phyloP scores from a whole-genome alignment of 2,888 invertebrate genomes.

The Acanthacorydalis orientalis region DNA sequence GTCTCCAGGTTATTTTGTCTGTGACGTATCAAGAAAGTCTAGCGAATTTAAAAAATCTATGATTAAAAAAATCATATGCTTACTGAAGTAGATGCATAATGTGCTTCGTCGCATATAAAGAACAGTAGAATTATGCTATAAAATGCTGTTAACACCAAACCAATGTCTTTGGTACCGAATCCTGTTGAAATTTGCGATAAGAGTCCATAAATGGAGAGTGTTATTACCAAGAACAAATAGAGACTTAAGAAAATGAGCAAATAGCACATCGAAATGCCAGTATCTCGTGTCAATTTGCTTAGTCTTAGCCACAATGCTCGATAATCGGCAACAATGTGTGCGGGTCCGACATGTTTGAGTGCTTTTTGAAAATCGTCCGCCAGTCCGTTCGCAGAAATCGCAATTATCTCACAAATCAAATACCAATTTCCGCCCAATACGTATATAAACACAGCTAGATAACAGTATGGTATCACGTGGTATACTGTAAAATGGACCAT shows the following conservation, averaged over 20 bases:
- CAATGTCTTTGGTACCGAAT: slow-evolving; percentile 54
- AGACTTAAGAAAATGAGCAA: slow-evolving; percentile 49
- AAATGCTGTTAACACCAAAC: slow-evolving; percentile 45
- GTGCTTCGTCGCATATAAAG: slow-evolving; percentile 57
- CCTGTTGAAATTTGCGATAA: slow-evolving; percentile 57
- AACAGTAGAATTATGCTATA: slow-evolving; percentile 49
- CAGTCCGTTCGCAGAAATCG: slow-evolving; percentile 42
- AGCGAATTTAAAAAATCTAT: too few relatives aligned
- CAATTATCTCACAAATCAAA: slow-evolving; percentile 45
- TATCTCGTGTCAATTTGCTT: slow-evolving; percentile 47
- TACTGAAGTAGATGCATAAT: slow-evolving; percentile 55
- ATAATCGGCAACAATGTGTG: slow-evolving; percentile 50
- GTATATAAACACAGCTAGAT: slow-evolving; percentile 49
- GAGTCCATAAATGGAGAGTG: slow-evolving; percentile 55
- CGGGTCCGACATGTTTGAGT: slow-evolving; percentile 48
- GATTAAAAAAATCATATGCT: slow-evolving; percentile 21
- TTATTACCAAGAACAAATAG: slow-evolving; percentile 54
- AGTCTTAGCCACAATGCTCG: slow-evolving; percentile 53
- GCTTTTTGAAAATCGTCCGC: slow-evolving; percentile 55
- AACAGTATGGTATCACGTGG: slow-evolving; percentile 47
- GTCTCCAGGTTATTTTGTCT: too few relatives aligned
- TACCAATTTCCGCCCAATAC: slow-evolving; percentile 56
- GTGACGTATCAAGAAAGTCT: too few relatives aligned
- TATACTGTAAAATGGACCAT: slow-evolving; percentile 45
- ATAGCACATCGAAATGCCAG: slow-evolving; percentile 50